Conservation (phyloP, 2,797 vertebrate genomes). For the Hyperoplus immaculatus region DNA sequence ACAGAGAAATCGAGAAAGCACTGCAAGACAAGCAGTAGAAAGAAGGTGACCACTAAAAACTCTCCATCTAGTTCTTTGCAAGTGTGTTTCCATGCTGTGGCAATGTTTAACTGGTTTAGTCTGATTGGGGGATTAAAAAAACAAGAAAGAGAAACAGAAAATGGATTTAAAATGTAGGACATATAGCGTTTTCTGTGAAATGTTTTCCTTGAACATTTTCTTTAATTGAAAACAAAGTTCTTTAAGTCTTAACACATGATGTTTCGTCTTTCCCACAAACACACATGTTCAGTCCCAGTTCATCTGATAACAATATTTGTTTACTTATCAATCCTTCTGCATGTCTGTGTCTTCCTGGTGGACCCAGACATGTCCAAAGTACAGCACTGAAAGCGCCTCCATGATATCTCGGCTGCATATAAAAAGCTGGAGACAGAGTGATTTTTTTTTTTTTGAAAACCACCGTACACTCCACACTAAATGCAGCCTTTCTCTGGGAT, state of each 20-base stretch:
- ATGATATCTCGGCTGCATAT: constrained; percentile 66
- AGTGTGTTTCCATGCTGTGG: background rate
- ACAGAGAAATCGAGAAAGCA: constrained; percentile 16
- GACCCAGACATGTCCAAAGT: constrained; percentile 54
- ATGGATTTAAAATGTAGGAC: background rate
- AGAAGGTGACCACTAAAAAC: background rate
- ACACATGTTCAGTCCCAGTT: constrained; percentile 18
- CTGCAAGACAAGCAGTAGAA: constrained; percentile 7
- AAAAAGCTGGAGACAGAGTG: constrained; percentile 64
- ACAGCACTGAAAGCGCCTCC: constrained; percentile 50
- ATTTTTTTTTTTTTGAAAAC: constrained; percentile 53
- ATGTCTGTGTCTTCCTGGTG: constrained; percentile 39
- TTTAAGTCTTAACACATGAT: background rate
- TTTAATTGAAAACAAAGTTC: background rate
- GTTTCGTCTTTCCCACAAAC: constrained; percentile 15
- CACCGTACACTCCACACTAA: constrained; percentile 57
- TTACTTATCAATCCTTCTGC: constrained; percentile 42
- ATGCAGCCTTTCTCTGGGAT: constrained; percentile 71
- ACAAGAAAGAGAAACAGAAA: background rate
- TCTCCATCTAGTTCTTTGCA: background rate
- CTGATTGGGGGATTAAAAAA: background rate
- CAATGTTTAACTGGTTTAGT: background rate
- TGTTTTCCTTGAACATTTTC: background rate
- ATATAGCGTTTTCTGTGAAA: background rate
- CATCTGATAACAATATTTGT: constrained; percentile 37